Evolutionary conservation across 2,113 vertebrate genomes (phyloP).

Genomic region (Pseudorasbora parva): DNA sequence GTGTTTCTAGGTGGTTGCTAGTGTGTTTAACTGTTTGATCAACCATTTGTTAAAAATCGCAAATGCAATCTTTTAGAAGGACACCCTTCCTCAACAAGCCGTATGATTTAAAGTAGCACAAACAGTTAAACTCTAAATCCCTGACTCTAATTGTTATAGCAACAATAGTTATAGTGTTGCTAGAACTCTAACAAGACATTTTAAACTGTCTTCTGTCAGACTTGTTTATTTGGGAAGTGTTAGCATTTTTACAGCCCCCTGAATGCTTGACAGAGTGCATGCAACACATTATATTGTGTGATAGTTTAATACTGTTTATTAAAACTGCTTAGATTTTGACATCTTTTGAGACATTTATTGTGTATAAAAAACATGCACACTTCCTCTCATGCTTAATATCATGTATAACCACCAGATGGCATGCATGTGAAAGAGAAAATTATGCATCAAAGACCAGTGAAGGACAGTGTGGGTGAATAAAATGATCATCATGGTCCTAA

Average conservation of each 20-base stretch:
- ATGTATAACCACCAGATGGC: slow-evolving; percentile 59
- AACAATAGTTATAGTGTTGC: not conserved
- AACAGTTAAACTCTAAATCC: no score
- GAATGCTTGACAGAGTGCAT: no score
- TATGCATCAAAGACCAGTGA: not conserved
- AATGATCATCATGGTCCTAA: not conserved
- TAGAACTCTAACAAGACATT: not conserved
- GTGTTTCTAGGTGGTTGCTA: not conserved
- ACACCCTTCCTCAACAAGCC: no score
- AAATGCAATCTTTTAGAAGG: no score
- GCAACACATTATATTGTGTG: no score
- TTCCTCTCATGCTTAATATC: not conserved
- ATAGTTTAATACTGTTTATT: no score
- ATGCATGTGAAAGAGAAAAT: slow-evolving; percentile 42
- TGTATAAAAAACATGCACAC: not conserved
- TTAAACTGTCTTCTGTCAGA: no score
- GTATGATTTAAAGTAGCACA: no score
- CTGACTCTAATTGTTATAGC: not conserved
- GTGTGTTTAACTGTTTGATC: not conserved
- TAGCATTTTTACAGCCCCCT: not conserved
- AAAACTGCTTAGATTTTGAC: not conserved
- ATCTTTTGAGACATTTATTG: not conserved
- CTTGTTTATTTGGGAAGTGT: no score
- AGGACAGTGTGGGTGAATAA: not conserved
- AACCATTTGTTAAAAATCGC: no score